Evolutionary conservation across 1,140 invertebrate genomes (phyloP).

Genomic region (Liolophura sinensis): DNA sequence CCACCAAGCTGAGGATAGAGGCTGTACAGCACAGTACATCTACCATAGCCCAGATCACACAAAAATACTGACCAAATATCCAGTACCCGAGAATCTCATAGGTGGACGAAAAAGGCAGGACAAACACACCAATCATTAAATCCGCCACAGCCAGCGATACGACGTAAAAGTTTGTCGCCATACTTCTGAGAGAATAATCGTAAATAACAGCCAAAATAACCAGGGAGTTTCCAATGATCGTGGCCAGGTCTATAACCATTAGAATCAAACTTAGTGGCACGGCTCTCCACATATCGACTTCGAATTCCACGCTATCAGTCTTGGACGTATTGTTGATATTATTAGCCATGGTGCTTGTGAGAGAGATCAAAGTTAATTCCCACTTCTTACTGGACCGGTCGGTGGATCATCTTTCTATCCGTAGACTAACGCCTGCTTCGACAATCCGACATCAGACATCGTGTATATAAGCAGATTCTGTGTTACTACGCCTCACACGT

Average conservation of each 20-base stretch:
- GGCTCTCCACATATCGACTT: slow-evolving; percentile 2
- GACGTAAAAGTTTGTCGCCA: slow-evolving; percentile 46
- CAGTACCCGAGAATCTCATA: slow-evolving; percentile 65
- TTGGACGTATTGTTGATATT: too few relatives aligned
- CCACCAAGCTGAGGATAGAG: slow-evolving; percentile 27
- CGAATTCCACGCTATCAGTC: too few relatives aligned
- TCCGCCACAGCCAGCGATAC: slow-evolving; percentile 46
- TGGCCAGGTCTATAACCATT: slow-evolving; percentile 11
- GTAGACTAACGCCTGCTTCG: too few relatives aligned
- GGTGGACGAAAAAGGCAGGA: slow-evolving; percentile 45
- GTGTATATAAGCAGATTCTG: too few relatives aligned
- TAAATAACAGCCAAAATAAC: slow-evolving; percentile 36
- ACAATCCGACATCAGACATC: too few relatives aligned
- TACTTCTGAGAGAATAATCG: slow-evolving; percentile 35
- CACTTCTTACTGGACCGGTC: too few relatives aligned
- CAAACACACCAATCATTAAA: slow-evolving; percentile 43
- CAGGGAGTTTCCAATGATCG: slow-evolving; percentile 39
- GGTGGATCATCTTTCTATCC: too few relatives aligned
- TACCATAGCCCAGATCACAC: slow-evolving; percentile 63
- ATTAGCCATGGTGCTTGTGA: too few relatives aligned
- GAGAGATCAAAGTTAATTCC: too few relatives aligned
- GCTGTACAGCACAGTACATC: slow-evolving; percentile 33
- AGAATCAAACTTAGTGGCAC: slow-evolving; percentile 33
- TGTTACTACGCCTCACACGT: too few relatives aligned
- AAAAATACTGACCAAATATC: slow-evolving; percentile 83